A percentile compares a stretch with the other conserved stretches of the same genome.
Evolutionary conservation across 2,888 invertebrate species (phyloP).

Genomic region (Amphipoea lucens): DNA sequence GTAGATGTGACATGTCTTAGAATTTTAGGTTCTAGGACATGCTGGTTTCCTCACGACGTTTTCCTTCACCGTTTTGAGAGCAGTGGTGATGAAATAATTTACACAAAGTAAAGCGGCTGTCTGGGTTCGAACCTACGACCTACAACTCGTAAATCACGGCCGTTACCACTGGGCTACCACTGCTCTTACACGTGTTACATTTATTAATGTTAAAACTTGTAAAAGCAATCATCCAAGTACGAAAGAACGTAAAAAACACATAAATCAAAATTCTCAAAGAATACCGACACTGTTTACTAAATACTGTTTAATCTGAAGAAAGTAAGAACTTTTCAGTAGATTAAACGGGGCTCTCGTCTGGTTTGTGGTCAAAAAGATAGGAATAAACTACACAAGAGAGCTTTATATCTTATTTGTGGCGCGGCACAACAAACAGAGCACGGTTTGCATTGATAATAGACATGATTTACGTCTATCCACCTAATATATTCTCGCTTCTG

Average conservation of each 20-base stretch:
- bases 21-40: too few species aligned
- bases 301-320: not conserved
- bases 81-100: too few species aligned
- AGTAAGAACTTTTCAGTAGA: constrained; percentile 7
- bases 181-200: too few species aligned
- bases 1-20: too few species aligned
- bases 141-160: too few species aligned
- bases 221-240: not conserved
- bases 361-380: not conserved
- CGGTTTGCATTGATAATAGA: constrained; percentile 4
- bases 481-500: not conserved
- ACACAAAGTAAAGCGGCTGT: too few species aligned
- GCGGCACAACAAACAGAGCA: not conserved
- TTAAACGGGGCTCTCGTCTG: constrained; percentile 5
- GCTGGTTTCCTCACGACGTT: too few species aligned
- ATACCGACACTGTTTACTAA: not conserved
- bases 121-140: too few species aligned
- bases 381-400: too few species aligned
- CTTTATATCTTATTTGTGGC: too few species aligned
- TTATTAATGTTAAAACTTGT: not conserved
- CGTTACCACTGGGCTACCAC: too few species aligned
- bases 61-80: too few species aligned
- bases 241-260: not conserved
- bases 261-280: constrained; percentile 25
- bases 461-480: constrained; percentile 24